Evolutionary conservation across 2,888 invertebrate genomes (phyloP), one percentile per base, ranked within the genome.

Genomic region (Nyleta sp.): DNA sequence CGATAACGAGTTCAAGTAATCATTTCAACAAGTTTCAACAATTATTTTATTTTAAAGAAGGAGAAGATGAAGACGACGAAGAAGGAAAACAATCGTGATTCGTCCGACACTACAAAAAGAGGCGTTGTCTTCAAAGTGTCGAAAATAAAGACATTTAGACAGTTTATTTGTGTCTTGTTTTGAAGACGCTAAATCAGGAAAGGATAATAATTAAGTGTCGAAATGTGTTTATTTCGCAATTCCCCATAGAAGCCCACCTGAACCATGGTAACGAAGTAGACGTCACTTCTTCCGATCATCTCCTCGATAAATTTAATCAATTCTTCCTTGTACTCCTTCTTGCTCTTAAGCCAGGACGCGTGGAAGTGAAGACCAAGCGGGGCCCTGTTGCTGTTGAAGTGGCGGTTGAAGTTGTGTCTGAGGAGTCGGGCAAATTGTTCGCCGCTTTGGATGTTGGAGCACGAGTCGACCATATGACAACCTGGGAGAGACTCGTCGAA

Each of bases 401-500:
- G 98, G 79, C 98, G 95, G 91, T 97, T 95, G 94, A 98, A 97
- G 91, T 98, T 98, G 92, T 98, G 97, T 87, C 97, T 95, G 81
- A 98, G 92, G 67, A 98, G 94, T 85, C 97, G 94, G 17, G 92
- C 97, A 91, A 97, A 97, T 91, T 98, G 97, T 11, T 97, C 97
- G 62, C 97, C 97, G 55, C 95, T 94, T 91, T 97, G 96, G 83
- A 98, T 95, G 92, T 97, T 98, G 24, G 97, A 97, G 91, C 98
- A 98, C 24, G 97, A 97, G 90, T 97, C 97, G 0, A 98, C 97
- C 93, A 97, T 97, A 91, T 97, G 97, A 91, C 97, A 97, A 94
- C 97, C 97, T 35, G 97, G 97, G 70, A 98, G 92, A 3, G 96
- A 96, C 91, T 98, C 98, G 87, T 98, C 98, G 90, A 97, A 97